Base-by-base conservation (phyloP, 2,113 vertebrate species). In the Brienomyrus brachyistius region DNA sequence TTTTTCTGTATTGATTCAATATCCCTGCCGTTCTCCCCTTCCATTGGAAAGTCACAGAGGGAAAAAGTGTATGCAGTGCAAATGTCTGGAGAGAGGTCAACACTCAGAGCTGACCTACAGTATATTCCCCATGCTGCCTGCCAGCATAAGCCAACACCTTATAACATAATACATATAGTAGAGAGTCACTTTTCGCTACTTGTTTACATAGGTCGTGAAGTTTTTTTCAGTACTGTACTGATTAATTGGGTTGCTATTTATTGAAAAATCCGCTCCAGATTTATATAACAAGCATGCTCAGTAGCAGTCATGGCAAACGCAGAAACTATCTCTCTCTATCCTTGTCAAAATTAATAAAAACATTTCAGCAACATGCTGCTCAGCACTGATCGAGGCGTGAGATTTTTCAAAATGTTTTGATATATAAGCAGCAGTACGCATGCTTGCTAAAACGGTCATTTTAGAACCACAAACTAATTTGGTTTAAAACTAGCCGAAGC, bases 41-140 rank as follows among this genome's bases (percentile, higher is more conserved):
- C 80, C 43, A 11, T 48, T 48, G 23, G 45, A 83, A 83, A 84
- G 82, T 47, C 82, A 52, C 52, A 56, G 35, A 45, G 62, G 8
- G 52, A 88, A 31, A n/a, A 43, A 77, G 88, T 27, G 88, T 21
- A 70, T 47, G 45, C 27, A 74, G 27, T 88, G 88, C 62, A 77
- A 91, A 88, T 84, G 23, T 70, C 52, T 48, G 35, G 83, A 87
- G 90, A 85, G 35, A 47, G 54, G 85, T 35, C 10, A 40, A 17
- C 80, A 27, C 43, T 43, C 54, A 11, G 0, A 10, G 52, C 89
- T 82, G 11, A 89, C 51, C 85, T 43, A 31, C 31, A 31, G 31
- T 31, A 77, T 15, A 90, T 92, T 92, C 92, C 92, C 92, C 91
- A 92, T 92, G 90, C 89, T 92, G 92, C 91, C 86, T 83, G 89